Conservation (phyloP, 92 coral and sea anemone genomes). For the Porites rus region DNA sequence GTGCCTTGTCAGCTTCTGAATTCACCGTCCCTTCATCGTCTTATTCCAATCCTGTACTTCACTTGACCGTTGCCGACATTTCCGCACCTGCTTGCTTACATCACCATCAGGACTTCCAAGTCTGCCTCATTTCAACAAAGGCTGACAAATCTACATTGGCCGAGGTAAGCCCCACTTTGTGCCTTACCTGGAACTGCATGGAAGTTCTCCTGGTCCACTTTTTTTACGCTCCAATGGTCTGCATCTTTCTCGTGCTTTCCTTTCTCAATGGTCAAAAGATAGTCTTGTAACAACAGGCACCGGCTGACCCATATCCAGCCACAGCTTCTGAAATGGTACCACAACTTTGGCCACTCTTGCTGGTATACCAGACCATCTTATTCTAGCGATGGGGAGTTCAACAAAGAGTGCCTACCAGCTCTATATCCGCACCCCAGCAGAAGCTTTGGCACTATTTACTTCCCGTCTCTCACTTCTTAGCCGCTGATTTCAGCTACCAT, state of each 20-base stretch:
- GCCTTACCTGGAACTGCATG: constrained; percentile 2
- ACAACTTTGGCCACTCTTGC: neutral
- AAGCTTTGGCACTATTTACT: neutral
- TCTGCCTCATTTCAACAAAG: too few relatives aligned
- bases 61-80: too few relatives aligned
- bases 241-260: neutral
- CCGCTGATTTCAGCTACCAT: neutral
- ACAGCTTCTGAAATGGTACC: neutral
- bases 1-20: neutral
- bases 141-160: too few relatives aligned
- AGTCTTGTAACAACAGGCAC: neutral
- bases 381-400: neutral
- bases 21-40: too few relatives aligned
- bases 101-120: too few relatives aligned
- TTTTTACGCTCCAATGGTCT: neutral
- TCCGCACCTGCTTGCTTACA: too few relatives aligned
- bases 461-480: neutral
- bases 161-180: too few relatives aligned
- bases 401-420: neutral
- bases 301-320: neutral
- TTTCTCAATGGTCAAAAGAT: neutral
- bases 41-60: too few relatives aligned
- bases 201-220: constrained; percentile 28
- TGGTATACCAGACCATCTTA: constrained; percentile 1
- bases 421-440: neutral